Percentiles rank a stretch among this genome's conserved stretches.
Conservation (phyloP, 2,113 vertebrate genomes). For the Oriolus oriolus region DNA sequence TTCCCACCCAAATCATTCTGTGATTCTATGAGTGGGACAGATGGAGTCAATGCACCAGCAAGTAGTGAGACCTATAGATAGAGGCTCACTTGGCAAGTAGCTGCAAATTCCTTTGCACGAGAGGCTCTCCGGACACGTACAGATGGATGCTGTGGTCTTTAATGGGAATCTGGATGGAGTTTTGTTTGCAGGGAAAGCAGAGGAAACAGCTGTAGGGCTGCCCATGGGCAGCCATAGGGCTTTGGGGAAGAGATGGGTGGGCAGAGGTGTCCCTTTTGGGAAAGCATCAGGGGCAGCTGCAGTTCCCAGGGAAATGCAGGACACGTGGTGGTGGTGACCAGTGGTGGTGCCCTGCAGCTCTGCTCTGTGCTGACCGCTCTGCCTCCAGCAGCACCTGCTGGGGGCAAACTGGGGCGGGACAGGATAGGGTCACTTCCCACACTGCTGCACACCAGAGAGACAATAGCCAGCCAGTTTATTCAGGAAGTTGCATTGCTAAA, state of each 20-base stretch:
- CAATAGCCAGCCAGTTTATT: neutral
- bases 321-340: neutral
- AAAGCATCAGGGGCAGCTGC: neutral
- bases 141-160: neutral
- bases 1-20: neutral
- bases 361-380: neutral
- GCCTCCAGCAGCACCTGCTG: neutral
- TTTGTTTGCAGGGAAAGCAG: neutral
- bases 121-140: neutral
- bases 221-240: fast-evolving
- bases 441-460: fast-evolving
- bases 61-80: neutral
- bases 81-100: neutral
- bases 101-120: neutral
- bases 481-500: neutral
- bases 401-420: neutral
- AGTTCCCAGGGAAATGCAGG: neutral
- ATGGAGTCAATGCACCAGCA: neutral
- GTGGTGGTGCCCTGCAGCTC: neutral
- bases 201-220: neutral
- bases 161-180: neutral
- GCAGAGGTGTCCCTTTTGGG: neutral
- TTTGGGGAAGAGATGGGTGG: neutral
- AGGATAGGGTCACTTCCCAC: neutral
- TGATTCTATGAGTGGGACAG: neutral